Base-by-base conservation (phyloP, 2,113 vertebrate genomes). In the Chaetura pelagica region DNA sequence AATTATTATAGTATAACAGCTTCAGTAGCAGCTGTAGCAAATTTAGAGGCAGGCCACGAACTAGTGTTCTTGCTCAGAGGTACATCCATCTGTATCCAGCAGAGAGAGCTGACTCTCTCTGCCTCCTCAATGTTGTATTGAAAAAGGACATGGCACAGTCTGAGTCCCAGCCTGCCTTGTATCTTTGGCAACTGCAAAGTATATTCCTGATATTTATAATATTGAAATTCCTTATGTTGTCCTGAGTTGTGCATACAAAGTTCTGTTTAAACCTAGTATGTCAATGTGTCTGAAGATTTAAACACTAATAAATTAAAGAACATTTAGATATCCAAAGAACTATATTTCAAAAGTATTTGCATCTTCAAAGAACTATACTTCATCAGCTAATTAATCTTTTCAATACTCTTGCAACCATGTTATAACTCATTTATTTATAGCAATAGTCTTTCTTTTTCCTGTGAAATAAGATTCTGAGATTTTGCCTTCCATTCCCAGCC, bases 381-480 rank as follows among this genome's bases (percentile, higher is more conserved):
- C 49, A 59, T 69, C 62, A 84, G 16, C 42, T 80, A 85, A 76
- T 73, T 85, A 68, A 79, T 79, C n/a, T 85, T 88, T 22, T 51
- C 29, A 77, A 73, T 80, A 59, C 8, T 61, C n/a, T 58, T 59
- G 32, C 48, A 24, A 74, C 68, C 54, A 71, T 62, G 13, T 84
- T 62, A 74, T 64, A 92, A 62, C 19, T 85, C 78, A 23, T 17
- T 93, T 68, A 51, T 87, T 93, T 87, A 61, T 84, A 75, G 95
- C 54, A 75, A 34, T 18, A 55, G 57, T 38, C 4, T 69, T 91
- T 62, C 9, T 62, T 66, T 54, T 52, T 40, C 68, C 87, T 26
- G 17, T 84, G 73, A 91, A 81, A 57, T 52, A 84, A 51, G 48
- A 76, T 48, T 62, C 19, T 62, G 35, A 88, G 52, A 72, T 79